Evolutionary conservation across 2,888 invertebrate species (phyloP).

Genomic region (Tetanocera ferruginea): DNA sequence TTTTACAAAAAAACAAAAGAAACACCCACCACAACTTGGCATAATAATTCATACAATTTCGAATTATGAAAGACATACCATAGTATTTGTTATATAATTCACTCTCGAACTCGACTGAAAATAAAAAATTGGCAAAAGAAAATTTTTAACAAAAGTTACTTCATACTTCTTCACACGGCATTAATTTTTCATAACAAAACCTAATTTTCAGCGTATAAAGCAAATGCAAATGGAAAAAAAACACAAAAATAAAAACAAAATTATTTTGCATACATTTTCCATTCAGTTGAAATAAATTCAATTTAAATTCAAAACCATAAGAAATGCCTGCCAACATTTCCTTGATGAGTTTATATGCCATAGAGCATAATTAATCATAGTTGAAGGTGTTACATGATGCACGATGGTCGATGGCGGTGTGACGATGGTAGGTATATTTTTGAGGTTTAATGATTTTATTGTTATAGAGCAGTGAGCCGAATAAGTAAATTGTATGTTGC

Average conservation of each 20-base stretch:
- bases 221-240: background rate
- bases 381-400: background rate
- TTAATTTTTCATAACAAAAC: constrained; percentile 17
- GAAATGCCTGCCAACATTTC: background rate
- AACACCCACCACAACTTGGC: background rate
- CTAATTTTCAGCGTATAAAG: background rate
- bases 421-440: background rate
- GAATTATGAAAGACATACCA: too few relatives aligned
- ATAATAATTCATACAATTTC: background rate
- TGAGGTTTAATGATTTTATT: background rate
- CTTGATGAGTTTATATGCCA: background rate
- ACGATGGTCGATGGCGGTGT: background rate
- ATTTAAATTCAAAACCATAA: background rate
- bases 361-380: constrained; percentile 5
- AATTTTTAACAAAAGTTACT: background rate
- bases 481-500: too few relatives aligned
- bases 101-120: background rate
- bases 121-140: background rate
- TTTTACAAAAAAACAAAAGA: background rate
- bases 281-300: background rate
- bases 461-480: background rate
- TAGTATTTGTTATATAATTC: background rate
- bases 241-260: background rate
- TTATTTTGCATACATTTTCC: constrained; percentile 8
- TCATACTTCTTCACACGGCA: constrained; percentile 24